Conservation (phyloP, 2,888 invertebrate genomes). For the Drosophila anomalata region DNA sequence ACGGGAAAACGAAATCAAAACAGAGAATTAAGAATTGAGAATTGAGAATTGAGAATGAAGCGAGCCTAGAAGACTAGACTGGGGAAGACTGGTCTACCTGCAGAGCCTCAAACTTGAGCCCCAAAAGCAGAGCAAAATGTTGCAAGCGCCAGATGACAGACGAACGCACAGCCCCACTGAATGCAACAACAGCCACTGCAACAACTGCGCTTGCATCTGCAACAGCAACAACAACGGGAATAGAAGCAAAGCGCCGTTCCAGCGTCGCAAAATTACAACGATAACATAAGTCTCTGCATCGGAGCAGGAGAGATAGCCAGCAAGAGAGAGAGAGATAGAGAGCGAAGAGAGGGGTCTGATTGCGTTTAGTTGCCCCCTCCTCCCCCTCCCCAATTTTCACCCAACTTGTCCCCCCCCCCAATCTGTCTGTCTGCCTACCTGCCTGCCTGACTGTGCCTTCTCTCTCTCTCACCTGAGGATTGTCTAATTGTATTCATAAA, state of each 20-base stretch:
- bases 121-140: conserved; percentile 54
- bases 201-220: conserved; percentile 11
- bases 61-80: conserved; percentile 6
- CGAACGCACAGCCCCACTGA: conserved; percentile 9
- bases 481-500: conserved; percentile 57
- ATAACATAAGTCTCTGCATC: conserved; percentile 45
- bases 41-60: conserved; percentile 9
- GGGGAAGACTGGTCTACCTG: conserved; percentile 27
- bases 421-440: conserved; percentile 27
- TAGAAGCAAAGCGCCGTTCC: conserved; percentile 50
- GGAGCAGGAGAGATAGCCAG: conserved; percentile 18
- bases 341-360: conserved; percentile 14
- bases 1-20: conserved; percentile 10
- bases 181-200: conserved; percentile 26
- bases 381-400: conserved; percentile 2
- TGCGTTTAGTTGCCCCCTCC: conserved; percentile 11
- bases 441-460: conserved; percentile 30
- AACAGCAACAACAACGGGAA: conserved; percentile 48
- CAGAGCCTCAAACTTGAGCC: conserved; percentile 20
- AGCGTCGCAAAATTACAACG: conserved; percentile 51
- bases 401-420: conserved; percentile 5
- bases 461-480: conserved; percentile 35
- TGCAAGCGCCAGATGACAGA: conserved; percentile 29
- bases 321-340: conserved; percentile 30
- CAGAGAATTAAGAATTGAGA: conserved; percentile 7